A percentile compares a stretch with the other conserved stretches of the same genome.
Conservation (phyloP, 2,113 vertebrate species). For the Xiphorhynchus elegans region DNA sequence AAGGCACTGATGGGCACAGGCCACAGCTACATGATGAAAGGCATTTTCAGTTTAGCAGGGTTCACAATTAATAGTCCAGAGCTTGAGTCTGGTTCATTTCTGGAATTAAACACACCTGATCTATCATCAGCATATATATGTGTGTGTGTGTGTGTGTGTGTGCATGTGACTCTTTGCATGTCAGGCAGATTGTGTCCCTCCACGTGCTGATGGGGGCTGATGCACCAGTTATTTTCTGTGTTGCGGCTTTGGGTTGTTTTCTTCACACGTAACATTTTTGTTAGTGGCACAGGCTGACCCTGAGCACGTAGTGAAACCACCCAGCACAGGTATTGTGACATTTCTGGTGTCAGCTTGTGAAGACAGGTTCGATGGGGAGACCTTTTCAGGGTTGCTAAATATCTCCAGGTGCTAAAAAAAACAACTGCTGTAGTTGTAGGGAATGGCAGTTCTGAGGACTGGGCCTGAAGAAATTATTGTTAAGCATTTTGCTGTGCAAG, state of each 20-base stretch:
- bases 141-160: background rate
- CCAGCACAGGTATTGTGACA: background rate
- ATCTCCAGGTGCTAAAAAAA: background rate
- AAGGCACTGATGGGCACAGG: background rate
- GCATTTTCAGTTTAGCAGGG: background rate
- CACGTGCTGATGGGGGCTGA: background rate
- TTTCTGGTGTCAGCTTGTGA: background rate
- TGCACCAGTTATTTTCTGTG: background rate
- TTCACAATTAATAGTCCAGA: background rate
- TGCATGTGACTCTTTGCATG: background rate
- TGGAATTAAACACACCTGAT: background rate
- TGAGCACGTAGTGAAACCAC: rapidly evolving
- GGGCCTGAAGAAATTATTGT: background rate
- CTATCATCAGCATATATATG: background rate
- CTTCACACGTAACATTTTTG: background rate
- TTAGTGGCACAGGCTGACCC: background rate
- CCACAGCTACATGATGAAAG: background rate
- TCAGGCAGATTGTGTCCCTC: background rate
- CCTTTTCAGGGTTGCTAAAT: background rate
- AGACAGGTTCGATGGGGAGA: background rate
- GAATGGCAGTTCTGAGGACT: background rate
- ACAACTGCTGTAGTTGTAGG: background rate
- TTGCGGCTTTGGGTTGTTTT: background rate
- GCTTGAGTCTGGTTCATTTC: background rate
- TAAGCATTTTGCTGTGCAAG: background rate